phyloP scores from a whole-genome alignment of 2,888 invertebrate genomes.

The Ecliptopera silaceata region DNA sequence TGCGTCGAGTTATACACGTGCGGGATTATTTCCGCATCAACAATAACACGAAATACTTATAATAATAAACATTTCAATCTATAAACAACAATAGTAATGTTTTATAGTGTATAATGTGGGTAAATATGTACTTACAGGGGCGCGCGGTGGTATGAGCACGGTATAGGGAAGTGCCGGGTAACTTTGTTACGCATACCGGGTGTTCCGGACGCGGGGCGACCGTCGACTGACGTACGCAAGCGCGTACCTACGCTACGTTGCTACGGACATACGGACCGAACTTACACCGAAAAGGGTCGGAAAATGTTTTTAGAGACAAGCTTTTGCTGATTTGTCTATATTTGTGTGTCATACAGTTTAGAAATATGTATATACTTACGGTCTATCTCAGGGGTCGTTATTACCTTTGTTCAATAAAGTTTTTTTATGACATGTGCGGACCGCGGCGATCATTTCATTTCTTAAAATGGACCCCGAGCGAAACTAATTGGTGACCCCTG shows the following conservation, averaged over 20 bases:
- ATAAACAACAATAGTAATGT: too few species aligned
- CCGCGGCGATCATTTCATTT: too few species aligned
- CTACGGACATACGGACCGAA: conserved; percentile 55
- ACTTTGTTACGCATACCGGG: conserved; percentile 64
- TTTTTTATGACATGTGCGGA: too few species aligned
- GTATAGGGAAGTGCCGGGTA: conserved; percentile 45
- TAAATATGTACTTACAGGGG: conserved; percentile 68
- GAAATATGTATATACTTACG: too few species aligned
- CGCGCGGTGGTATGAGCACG: conserved; percentile 67
- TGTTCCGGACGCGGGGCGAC: conserved; percentile 70
- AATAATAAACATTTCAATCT: background rate
- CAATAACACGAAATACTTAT: conserved; percentile 20
- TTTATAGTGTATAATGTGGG: background rate
- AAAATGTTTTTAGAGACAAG: too few species aligned
- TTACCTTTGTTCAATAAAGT: too few species aligned
- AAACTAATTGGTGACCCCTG: too few species aligned
- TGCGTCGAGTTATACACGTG: conserved; percentile 73
- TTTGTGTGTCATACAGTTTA: too few species aligned
- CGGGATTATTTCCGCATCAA: conserved; percentile 56
- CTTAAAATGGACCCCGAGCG: too few species aligned
- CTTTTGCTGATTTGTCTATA: too few species aligned
- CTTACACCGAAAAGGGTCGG: conserved; percentile 40
- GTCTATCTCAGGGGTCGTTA: too few species aligned
- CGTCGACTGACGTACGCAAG: conserved; percentile 77
- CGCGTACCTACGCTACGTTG: conserved; percentile 54